Evolutionary conservation across 2,888 invertebrate genomes (phyloP).

Genomic region (Eilema caniola): DNA sequence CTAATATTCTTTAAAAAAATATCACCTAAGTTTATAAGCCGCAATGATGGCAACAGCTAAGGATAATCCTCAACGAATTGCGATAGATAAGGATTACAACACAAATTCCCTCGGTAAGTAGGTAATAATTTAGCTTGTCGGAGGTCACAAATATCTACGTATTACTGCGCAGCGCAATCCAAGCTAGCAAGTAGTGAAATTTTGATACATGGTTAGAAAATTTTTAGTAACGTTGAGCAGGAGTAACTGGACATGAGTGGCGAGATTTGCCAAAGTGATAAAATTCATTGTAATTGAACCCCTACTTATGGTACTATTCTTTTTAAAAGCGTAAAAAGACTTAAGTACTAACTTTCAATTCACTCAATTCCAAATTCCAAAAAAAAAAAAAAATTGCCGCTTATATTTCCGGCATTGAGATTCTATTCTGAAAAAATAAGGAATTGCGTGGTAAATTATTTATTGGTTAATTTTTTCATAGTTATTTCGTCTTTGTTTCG

Average conservation of each 20-base stretch:
- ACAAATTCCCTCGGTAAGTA: not conserved
- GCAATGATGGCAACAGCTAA: not conserved
- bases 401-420: too few species aligned
- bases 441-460: too few species aligned
- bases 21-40: too few species aligned
- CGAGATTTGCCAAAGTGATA: too few species aligned
- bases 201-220: not conserved
- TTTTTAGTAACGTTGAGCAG: not conserved
- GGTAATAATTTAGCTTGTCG: not conserved
- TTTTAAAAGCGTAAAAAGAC: too few species aligned
- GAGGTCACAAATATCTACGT: not conserved
- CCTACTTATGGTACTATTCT: too few species aligned
- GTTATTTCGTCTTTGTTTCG: not conserved
- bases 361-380: not conserved
- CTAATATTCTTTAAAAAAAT: too few species aligned
- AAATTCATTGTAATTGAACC: too few species aligned
- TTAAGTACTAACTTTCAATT: too few species aligned
- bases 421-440: too few species aligned
- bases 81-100: not conserved
- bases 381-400: not conserved
- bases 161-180: not conserved
- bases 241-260: too few species aligned
- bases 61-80: not conserved
- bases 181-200: not conserved
- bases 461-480: not conserved